phyloP scores from a whole-genome alignment of 2,113 vertebrate species.

The Chiloscyllium plagiosum region DNA sequence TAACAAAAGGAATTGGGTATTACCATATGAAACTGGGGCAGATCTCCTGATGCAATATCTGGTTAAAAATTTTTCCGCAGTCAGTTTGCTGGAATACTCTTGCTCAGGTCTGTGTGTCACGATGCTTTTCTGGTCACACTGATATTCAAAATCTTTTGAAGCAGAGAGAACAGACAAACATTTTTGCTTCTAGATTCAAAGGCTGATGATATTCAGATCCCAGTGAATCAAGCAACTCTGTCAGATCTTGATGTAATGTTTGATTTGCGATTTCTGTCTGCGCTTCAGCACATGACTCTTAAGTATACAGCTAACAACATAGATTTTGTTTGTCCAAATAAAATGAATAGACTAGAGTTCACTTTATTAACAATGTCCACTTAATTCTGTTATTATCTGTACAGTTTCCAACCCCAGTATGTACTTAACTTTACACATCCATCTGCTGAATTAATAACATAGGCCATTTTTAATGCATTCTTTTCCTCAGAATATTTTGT shows the following conservation, averaged over 20 bases:
- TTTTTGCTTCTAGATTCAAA: no score
- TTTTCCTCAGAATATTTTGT: background rate
- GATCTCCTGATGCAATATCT: no score
- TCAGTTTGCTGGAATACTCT: no score
- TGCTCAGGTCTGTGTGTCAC: no score
- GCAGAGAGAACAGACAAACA: no score
- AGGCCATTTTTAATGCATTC: background rate
- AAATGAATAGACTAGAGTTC: background rate
- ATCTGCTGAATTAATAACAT: background rate
- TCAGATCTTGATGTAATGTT: no score
- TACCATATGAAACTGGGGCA: background rate
- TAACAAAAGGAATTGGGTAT: background rate
- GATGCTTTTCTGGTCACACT: no score
- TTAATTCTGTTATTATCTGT: background rate
- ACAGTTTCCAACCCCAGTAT: background rate
- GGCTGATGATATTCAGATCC: no score
- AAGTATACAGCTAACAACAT: background rate
- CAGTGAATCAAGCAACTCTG: no score
- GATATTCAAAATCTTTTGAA: no score
- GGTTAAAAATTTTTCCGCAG: no score
- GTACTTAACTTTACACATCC: background rate
- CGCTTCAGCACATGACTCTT: no score
- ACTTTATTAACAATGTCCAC: background rate
- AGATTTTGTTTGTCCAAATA: background rate
- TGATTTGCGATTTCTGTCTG: background rate